Conservation (phyloP, 2,113 vertebrate genomes). For the Otus sunia region DNA sequence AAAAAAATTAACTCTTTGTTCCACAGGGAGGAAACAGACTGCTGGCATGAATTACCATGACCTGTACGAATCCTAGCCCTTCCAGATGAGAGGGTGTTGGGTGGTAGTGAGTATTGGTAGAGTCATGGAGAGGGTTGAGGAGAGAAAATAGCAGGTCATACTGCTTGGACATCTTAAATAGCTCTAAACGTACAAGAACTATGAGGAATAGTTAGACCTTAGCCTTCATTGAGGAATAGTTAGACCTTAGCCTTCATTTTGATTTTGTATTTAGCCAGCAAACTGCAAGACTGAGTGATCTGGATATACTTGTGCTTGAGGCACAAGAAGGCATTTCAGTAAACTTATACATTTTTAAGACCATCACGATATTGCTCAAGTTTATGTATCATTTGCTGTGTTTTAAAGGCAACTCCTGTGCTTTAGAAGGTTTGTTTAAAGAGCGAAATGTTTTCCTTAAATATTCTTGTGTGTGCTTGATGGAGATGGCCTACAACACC, state of each 20-base stretch:
- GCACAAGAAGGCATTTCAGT: background rate
- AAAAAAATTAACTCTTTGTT: background rate
- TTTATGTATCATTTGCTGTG: background rate
- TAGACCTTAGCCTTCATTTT: background rate
- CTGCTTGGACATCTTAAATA: background rate
- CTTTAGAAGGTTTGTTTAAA: background rate
- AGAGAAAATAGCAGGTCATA: background rate
- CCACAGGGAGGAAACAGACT: background rate
- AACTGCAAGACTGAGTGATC: background rate
- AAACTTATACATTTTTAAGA: background rate
- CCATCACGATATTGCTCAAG: background rate
- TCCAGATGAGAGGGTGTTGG: background rate
- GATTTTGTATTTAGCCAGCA: background rate
- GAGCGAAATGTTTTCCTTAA: background rate
- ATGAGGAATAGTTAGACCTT: background rate
- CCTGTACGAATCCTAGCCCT: background rate
- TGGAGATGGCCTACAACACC: background rate
- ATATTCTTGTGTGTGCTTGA: background rate
- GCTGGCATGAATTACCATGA: background rate
- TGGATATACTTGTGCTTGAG: background rate
- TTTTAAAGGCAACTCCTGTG: background rate
- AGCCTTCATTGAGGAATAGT: background rate
- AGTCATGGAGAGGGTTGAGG: rapidly evolving
- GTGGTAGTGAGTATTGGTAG: background rate
- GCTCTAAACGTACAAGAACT: background rate